Evolutionary conservation across 2,113 vertebrate genomes (phyloP).

Genomic region (Cyphomyrus plagiostoma): DNA sequence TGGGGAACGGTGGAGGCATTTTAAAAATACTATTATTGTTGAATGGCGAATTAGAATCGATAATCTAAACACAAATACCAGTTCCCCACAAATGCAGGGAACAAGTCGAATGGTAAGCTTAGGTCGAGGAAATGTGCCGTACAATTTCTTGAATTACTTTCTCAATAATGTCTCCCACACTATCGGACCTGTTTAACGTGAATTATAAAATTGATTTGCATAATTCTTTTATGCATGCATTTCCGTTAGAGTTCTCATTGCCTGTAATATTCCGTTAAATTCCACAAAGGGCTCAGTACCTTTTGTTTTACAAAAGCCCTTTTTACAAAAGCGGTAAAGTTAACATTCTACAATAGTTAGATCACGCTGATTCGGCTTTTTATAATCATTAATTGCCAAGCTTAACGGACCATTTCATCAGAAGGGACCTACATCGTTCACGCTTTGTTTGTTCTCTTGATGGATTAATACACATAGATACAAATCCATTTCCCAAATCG

Average conservation of each 20-base stretch:
- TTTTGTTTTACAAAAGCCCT: not conserved
- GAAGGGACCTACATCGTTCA: not conserved
- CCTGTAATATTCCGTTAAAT: not conserved
- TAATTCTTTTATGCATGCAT: not conserved
- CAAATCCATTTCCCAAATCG: not conserved
- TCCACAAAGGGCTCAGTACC: not conserved
- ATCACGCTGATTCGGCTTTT: not conserved
- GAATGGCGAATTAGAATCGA: not conserved
- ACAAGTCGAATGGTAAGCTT: not conserved
- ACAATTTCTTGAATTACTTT: not conserved
- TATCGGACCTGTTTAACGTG: not conserved
- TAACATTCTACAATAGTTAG: not conserved
- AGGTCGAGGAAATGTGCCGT: not conserved
- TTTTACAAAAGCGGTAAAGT: not conserved
- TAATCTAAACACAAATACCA: not conserved
- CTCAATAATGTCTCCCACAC: not conserved
- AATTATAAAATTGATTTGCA: not conserved
- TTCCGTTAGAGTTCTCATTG: not conserved
- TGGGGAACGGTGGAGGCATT: not conserved
- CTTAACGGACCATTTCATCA: conserved; percentile 1
- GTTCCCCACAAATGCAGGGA: not conserved
- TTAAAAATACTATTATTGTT: not conserved
- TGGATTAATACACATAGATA: not conserved
- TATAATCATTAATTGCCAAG: not conserved
- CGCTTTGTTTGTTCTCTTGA: not conserved